These are phyloP conservation scores for Chamaea fasciata DNA, from an alignment of 2,113 vertebrate genomes.

Conservation along the genomic window DNA sequence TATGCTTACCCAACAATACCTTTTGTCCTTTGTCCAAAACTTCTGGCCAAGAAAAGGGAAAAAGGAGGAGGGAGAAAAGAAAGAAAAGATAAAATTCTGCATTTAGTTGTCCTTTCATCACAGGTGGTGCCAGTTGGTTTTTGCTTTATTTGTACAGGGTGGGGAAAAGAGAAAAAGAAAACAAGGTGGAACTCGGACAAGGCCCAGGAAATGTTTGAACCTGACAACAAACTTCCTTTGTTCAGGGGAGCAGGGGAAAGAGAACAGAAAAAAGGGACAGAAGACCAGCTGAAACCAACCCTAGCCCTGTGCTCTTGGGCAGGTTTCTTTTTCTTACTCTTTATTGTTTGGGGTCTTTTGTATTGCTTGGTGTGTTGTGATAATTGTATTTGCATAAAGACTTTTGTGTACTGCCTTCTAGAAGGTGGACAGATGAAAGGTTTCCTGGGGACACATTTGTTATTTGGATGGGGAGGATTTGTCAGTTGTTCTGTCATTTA, in stretches of 20 bases:
- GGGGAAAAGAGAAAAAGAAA: slow-evolving; percentile 75
- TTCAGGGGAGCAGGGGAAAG: slow-evolving; percentile 18
- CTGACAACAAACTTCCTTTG: slow-evolving; percentile 75
- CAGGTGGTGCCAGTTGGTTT: slow-evolving; percentile 70
- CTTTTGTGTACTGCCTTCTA: not conserved
- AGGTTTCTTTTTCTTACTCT: not conserved
- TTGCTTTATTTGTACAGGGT: slow-evolving; percentile 81
- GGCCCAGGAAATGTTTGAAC: slow-evolving; percentile 71
- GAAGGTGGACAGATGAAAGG: not conserved
- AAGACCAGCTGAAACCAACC: slow-evolving; percentile 44
- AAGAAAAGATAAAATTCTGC: slow-evolving; percentile 74
- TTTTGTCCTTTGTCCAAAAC: slow-evolving; percentile 79
- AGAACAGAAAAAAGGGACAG: slow-evolving; percentile 15
- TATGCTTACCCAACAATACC: slow-evolving; percentile 70
- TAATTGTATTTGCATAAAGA: not conserved
- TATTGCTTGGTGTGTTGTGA: not conserved
- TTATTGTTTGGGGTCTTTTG: slow-evolving; percentile 17
- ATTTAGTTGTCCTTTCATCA: slow-evolving; percentile 74
- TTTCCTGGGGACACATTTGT: not conserved
- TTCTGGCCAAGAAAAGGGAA: slow-evolving; percentile 58
- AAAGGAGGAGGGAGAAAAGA: slow-evolving; percentile 58
- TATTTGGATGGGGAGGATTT: not conserved
- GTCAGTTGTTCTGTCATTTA: not conserved
- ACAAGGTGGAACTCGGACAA: slow-evolving; percentile 75
- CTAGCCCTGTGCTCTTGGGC: not conserved